phyloP scores from a whole-genome alignment of 1,140 invertebrate species.

The Pseudomyrmex concolor region DNA sequence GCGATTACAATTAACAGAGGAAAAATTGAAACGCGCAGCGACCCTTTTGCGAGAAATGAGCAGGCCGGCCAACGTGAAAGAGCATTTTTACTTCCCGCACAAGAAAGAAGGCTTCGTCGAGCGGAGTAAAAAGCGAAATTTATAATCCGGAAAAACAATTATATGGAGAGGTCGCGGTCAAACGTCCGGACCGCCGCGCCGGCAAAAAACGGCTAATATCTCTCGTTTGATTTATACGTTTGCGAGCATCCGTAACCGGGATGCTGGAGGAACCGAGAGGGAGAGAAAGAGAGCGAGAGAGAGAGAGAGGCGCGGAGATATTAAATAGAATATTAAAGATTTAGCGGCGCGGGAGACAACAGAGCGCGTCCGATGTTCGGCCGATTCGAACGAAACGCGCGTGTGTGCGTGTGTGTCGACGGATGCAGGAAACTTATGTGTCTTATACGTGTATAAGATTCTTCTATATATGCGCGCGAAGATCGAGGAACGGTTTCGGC shows the following conservation, averaged over 20 bases:
- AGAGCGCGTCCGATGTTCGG: conserved; percentile 62
- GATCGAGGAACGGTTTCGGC: conserved; percentile 46
- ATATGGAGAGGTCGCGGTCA: conserved; percentile 64
- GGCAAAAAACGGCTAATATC: conserved; percentile 80
- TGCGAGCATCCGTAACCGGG: conserved; percentile 31
- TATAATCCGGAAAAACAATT: conserved; percentile 83
- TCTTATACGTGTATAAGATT: background rate
- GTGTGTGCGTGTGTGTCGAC: background rate
- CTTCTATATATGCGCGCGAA: background rate
- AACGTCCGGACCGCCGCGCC: conserved; percentile 58
- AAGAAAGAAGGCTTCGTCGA: conserved; percentile 11
- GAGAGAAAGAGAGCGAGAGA: background rate
- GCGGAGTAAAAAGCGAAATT: conserved; percentile 76
- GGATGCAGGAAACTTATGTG: conserved; percentile 41
- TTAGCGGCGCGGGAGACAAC: conserved; percentile 64
- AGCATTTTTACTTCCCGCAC: conserved; percentile 16
- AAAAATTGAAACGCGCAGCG: background rate
- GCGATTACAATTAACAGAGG: background rate
- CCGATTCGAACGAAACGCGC: conserved; percentile 5
- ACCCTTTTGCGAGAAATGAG: conserved; percentile 5
- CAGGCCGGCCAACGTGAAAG: background rate
- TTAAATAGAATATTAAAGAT: conserved; percentile 82
- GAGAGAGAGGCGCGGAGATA: conserved; percentile 62
- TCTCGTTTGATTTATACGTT: conserved; percentile 77
- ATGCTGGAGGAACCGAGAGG: background rate